Evolutionary conservation across 2,888 invertebrate species (phyloP).

Genomic region (Oxycera nigricornis): DNA sequence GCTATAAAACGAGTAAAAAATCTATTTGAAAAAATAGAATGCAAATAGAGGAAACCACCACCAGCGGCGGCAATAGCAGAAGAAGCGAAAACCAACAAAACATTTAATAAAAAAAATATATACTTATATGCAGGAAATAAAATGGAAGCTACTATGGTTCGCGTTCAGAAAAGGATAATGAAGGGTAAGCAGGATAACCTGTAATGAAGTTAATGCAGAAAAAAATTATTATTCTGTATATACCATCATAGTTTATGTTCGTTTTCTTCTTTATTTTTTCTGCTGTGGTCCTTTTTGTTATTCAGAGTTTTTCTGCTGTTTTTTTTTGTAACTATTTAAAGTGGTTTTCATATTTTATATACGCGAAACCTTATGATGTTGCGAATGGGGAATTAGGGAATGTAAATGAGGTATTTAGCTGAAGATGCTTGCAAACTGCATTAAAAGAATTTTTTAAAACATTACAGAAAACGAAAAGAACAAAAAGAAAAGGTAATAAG

Average conservation of each 20-base stretch:
- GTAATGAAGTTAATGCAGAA: constrained; percentile 14
- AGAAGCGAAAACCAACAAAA: background rate
- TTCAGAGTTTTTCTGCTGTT: no score
- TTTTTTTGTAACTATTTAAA: background rate
- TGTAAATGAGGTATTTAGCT: no score
- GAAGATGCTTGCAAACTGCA: no score
- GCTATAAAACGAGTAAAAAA: background rate
- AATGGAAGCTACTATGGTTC: constrained; percentile 5
- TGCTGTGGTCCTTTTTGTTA: no score
- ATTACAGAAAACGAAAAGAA: no score
- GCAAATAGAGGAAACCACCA: background rate
- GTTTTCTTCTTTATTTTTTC: no score
- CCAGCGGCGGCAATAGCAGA: background rate
- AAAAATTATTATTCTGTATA: background rate
- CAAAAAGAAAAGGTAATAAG: no score
- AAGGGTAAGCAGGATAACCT: constrained; percentile 15
- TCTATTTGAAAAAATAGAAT: background rate
- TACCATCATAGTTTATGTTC: background rate
- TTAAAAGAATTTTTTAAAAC: no score
- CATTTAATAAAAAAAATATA: background rate
- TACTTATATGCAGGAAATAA: constrained; percentile 19
- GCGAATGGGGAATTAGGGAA: no score
- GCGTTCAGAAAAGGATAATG: constrained; percentile 1
- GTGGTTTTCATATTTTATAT: background rate
- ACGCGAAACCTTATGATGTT: no score